phyloP scores from a whole-genome alignment of 2,797 vertebrate genomes.

The Anguilla obscura region DNA sequence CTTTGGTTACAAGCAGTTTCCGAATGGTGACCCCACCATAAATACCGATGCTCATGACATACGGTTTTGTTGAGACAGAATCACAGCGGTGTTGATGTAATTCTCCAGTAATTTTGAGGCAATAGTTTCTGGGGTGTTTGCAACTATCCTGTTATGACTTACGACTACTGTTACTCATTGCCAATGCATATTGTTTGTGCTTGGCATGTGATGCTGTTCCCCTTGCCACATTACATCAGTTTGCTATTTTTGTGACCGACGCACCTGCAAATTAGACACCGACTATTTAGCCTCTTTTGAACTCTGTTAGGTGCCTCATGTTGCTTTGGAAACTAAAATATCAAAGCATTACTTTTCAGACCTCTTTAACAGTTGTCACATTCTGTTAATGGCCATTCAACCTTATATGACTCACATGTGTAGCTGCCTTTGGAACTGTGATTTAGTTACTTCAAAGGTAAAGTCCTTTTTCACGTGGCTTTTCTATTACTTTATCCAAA shows the following conservation, averaged over 20 bases:
- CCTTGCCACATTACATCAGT: neutral
- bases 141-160: too few species aligned
- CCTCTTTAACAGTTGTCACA: neutral
- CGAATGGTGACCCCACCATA: neutral
- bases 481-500: neutral
- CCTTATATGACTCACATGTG: neutral
- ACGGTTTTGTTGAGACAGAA: neutral
- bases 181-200: too few species aligned
- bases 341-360: neutral
- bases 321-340: too few species aligned
- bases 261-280: neutral
- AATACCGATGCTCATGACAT: neutral
- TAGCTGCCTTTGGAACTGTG: too few species aligned
- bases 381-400: neutral
- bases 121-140: too few species aligned
- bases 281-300: neutral
- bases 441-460: too few species aligned
- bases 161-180: too few species aligned
- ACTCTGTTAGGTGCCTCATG: neutral
- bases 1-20: neutral
- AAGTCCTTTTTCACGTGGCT: neutral
- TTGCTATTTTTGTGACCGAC: neutral
- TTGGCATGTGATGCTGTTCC: too few species aligned
- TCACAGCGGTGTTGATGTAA: neutral
- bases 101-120: neutral